Percentiles rank a stretch among this genome's conserved stretches.
These are phyloP conservation scores for Prolemur simus DNA, from an alignment of 2,113 vertebrate genomes.

Conservation along the genomic window DNA sequence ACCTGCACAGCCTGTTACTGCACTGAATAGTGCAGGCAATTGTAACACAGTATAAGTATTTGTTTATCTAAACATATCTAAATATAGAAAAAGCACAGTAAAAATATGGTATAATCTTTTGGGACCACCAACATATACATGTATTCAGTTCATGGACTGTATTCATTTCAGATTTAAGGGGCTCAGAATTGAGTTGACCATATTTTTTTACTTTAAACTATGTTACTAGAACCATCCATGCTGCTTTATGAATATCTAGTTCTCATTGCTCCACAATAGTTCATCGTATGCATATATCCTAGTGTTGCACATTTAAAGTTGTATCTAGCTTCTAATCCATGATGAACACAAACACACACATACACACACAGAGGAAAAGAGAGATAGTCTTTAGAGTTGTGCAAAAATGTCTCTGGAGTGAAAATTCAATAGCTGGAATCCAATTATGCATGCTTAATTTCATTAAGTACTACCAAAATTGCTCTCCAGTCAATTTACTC, in stretches of 20 bases:
- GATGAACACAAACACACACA: not conserved
- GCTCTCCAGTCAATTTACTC: not conserved
- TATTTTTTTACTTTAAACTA: not conserved
- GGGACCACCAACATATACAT: not conserved
- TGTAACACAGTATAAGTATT: not conserved
- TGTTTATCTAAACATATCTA: not conserved
- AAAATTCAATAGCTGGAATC: not conserved
- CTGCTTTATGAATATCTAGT: not conserved
- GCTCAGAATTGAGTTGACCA: not conserved
- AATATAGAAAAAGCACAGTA: not conserved
- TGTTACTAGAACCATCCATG: not conserved
- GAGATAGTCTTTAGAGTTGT: not conserved
- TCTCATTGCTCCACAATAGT: not conserved
- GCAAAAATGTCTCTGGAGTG: not conserved
- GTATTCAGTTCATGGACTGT: not conserved
- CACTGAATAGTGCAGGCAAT: not conserved
- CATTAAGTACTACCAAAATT: not conserved
- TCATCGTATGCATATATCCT: not conserved
- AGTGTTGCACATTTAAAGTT: not conserved
- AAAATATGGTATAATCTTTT: not conserved
- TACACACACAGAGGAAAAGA: not conserved
- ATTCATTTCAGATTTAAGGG: not conserved
- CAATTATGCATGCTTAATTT: not conserved
- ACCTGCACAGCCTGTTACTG: not conserved
- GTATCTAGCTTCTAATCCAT: not conserved